phyloP scores from a whole-genome alignment of 2,888 invertebrate species.

The Cryptus armator region DNA sequence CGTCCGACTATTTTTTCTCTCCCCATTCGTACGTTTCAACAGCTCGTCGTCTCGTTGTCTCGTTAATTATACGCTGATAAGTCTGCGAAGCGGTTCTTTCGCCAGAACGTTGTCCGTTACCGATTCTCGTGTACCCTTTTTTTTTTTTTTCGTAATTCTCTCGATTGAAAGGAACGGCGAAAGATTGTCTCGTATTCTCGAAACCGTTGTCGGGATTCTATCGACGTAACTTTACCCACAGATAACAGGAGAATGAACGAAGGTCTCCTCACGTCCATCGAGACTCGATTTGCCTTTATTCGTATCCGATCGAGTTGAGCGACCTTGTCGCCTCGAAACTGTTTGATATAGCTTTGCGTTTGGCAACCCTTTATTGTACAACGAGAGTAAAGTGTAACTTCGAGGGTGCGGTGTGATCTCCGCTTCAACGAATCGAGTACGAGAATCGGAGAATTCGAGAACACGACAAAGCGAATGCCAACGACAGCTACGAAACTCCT shows the following conservation, averaged over 20 bases:
- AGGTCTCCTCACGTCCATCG: constrained; percentile 47
- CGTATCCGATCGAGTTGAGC: constrained; percentile 44
- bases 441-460: constrained; percentile 37
- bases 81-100: constrained; percentile 63
- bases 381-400: constrained; percentile 38
- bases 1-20: constrained; percentile 75
- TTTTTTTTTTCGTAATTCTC: constrained; percentile 30
- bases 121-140: too few relatives aligned
- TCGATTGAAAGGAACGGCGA: constrained; percentile 49
- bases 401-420: constrained; percentile 15
- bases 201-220: constrained; percentile 8
- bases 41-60: constrained; percentile 72
- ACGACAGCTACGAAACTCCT: constrained; percentile 14
- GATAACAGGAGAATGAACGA: constrained; percentile 22
- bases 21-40: constrained; percentile 31
- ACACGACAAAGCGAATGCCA: constrained; percentile 49
- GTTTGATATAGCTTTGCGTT: constrained; percentile 48
- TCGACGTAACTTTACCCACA: not conserved
- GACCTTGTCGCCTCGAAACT: constrained; percentile 44
- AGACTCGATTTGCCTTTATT: constrained; percentile 56
- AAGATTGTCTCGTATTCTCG: constrained; percentile 33
- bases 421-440: constrained; percentile 20
- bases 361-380: constrained; percentile 39
- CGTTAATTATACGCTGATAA: constrained; percentile 80
- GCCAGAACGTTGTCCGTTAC: not conserved